These are phyloP conservation scores for Antennarius maculatus DNA, from an alignment of 2,797 vertebrate genomes.

Conservation along the genomic window DNA sequence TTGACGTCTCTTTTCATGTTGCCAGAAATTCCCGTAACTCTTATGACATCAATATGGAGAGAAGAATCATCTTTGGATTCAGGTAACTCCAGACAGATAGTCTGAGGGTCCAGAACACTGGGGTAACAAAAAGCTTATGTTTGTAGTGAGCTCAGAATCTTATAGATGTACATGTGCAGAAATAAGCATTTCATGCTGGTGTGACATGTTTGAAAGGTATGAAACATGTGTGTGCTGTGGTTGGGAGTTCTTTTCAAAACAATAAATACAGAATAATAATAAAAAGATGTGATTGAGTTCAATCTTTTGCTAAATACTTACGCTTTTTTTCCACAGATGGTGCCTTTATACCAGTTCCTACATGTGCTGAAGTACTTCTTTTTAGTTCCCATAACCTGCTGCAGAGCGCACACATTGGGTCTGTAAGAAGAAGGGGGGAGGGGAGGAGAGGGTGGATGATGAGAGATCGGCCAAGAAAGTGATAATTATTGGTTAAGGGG, in stretches of 20 bases:
- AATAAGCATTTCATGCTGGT: background rate
- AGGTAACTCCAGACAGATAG: background rate
- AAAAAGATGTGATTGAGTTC: background rate
- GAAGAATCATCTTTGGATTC: background rate
- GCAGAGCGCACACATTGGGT: slow-evolving; percentile 94
- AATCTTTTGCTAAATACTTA: slow-evolving; percentile 82
- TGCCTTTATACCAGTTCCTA: slow-evolving; percentile 94
- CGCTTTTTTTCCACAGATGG: slow-evolving; percentile 96
- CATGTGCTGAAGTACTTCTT: slow-evolving; percentile 99
- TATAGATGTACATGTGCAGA: background rate
- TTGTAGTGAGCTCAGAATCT: background rate
- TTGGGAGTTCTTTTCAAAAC: slow-evolving; percentile 5
- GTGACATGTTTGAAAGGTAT: background rate
- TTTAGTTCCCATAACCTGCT: slow-evolving; percentile 90
- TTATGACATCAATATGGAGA: background rate
- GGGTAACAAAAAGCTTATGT: slow-evolving; percentile 6
- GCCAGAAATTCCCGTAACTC: too few species aligned
- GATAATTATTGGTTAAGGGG: background rate
- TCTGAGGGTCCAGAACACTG: background rate
- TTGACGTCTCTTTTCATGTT: too few species aligned
- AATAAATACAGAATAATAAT: background rate
- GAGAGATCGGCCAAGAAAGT: slow-evolving; percentile 1
- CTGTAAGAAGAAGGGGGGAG: slow-evolving; percentile 63
- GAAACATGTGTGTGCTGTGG: background rate
- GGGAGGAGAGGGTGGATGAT: background rate